phyloP scores from a whole-genome alignment of 2,888 invertebrate genomes.

The Sphecodes monilicornis region DNA sequence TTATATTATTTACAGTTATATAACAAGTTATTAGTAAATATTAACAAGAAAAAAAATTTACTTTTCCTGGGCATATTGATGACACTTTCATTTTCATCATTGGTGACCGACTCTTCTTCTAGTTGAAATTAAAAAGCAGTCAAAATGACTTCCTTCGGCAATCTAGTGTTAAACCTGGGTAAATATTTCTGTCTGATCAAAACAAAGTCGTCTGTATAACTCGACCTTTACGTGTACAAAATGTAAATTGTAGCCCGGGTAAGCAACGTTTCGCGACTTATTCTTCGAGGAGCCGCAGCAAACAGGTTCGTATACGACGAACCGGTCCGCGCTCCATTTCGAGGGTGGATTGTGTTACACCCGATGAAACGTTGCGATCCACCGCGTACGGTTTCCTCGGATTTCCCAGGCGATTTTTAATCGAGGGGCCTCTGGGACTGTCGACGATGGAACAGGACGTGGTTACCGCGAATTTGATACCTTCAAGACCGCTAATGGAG shows the following conservation, averaged over 20 bases:
- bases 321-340: conserved; percentile 1
- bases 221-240: conserved; percentile 11
- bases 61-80: no score
- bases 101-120: no score
- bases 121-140: no score
- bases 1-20: no score
- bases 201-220: no score
- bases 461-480: conserved; percentile 12
- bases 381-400: conserved; percentile 14
- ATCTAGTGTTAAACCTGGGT: no score
- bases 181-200: no score
- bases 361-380: conserved; percentile 20
- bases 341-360: conserved; percentile 1
- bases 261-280: conserved; percentile 9
- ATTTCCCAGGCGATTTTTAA: conserved; percentile 15
- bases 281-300: not conserved
- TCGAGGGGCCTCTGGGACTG: not conserved
- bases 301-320: not conserved
- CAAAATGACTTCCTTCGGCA: no score
- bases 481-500: conserved; percentile 19
- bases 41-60: no score
- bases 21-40: no score
- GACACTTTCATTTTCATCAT: no score
- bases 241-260: not conserved
- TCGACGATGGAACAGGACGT: not conserved